Evolutionary conservation across 2,113 vertebrate genomes (phyloP).

Genomic region (Petaurus breviceps): DNA sequence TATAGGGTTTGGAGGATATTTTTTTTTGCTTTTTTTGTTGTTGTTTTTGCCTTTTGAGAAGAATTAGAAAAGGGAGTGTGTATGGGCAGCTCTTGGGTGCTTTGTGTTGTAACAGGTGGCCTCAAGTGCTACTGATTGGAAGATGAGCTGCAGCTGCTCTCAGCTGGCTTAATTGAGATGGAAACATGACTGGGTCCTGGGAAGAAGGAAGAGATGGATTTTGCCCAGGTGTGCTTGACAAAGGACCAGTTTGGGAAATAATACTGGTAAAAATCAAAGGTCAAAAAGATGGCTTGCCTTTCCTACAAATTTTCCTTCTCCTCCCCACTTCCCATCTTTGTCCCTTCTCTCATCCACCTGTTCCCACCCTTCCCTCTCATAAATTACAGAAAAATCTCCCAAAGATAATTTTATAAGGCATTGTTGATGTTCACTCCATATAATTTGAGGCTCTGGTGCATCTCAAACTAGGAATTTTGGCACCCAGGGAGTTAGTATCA

Average conservation of each 20-base stretch:
- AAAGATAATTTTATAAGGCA: not conserved
- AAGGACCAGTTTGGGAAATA: slow-evolving; percentile 59
- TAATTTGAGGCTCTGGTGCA: not conserved
- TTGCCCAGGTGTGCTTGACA: not conserved
- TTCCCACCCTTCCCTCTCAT: not conserved
- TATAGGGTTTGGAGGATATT: not conserved
- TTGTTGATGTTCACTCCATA: not conserved
- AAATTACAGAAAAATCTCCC: not conserved
- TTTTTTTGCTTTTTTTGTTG: not conserved
- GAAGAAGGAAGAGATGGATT: not conserved
- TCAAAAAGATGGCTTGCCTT: slow-evolving; percentile 39
- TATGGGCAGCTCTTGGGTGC: slow-evolving; percentile 34
- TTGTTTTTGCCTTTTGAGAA: not conserved
- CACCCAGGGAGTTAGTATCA: not conserved
- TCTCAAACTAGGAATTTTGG: not conserved
- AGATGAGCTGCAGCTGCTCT: slow-evolving; percentile 48
- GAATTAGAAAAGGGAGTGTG: slow-evolving; percentile 42
- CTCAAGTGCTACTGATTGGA: slow-evolving; percentile 35
- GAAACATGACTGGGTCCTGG: not conserved
- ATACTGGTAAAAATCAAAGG: not conserved
- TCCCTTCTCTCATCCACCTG: not conserved
- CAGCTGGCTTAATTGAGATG: slow-evolving; percentile 21
- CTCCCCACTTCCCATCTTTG: not conserved
- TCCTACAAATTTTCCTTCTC: not conserved
- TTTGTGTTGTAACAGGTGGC: slow-evolving; percentile 53